Conservation (phyloP, 2,797 vertebrate species). For the Tauraco hartlaubi region DNA sequence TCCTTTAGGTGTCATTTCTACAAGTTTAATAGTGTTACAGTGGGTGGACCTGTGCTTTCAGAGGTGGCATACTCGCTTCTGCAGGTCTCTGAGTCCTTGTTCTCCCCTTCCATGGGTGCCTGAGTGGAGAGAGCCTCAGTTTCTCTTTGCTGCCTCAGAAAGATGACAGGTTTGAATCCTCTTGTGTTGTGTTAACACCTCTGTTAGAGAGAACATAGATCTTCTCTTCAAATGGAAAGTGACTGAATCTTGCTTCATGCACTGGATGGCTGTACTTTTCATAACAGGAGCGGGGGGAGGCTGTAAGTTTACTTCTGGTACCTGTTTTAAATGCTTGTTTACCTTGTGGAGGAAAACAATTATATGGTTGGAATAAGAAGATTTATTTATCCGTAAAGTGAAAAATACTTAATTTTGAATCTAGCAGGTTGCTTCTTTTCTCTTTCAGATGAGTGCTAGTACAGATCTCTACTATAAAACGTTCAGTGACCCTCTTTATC, state of each 20-base stretch:
- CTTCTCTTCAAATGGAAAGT: neutral
- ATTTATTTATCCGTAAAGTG: neutral
- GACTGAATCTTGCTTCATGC: neutral
- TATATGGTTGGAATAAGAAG: neutral
- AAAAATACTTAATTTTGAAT: neutral
- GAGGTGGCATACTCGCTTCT: neutral
- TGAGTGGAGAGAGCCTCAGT: neutral
- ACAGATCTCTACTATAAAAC: conserved; percentile 90
- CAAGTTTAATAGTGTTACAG: neutral
- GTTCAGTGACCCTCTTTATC: conserved; percentile 95
- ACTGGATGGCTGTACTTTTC: neutral
- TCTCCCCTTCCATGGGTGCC: neutral
- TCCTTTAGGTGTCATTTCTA: neutral
- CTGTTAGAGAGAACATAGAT: neutral
- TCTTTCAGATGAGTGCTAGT: conserved; percentile 81
- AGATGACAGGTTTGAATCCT: neutral
- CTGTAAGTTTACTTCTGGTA: neutral
- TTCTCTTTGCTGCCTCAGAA: neutral
- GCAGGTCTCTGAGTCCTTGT: neutral
- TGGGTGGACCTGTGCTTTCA: neutral
- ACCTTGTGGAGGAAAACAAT: neutral
- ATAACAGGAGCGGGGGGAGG: neutral
- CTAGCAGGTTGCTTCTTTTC: neutral
- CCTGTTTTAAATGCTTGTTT: neutral
- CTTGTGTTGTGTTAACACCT: neutral